Evolutionary conservation across 1,140 invertebrate genomes (phyloP).

Genomic region (Ruditapes philippinarum): DNA sequence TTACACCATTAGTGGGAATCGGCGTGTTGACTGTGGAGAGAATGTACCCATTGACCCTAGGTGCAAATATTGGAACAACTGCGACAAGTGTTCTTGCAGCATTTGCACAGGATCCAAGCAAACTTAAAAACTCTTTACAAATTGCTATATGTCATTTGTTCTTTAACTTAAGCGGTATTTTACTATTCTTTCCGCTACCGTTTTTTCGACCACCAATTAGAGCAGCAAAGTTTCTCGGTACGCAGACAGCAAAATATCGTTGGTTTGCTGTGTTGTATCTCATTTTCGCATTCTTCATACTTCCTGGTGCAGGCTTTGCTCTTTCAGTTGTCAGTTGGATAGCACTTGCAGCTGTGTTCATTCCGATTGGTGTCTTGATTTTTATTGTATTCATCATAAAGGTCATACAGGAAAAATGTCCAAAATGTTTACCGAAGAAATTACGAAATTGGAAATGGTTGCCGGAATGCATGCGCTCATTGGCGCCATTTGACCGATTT

Average conservation of each 20-base stretch:
- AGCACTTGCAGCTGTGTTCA: conserved; percentile 76
- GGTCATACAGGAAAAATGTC: conserved; percentile 76
- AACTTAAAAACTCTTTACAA: conserved; percentile 79
- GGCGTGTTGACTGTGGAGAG: conserved; percentile 89
- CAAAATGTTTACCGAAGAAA: conserved; percentile 71
- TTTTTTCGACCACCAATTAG: conserved; percentile 88
- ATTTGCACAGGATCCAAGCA: conserved; percentile 74
- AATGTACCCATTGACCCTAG: conserved; percentile 89
- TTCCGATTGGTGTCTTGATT: conserved; percentile 73
- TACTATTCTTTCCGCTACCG: conserved; percentile 90
- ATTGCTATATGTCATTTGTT: conserved; percentile 83
- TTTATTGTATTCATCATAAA: conserved; percentile 78
- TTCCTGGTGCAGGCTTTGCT: conserved; percentile 87
- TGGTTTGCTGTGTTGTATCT: conserved; percentile 90
- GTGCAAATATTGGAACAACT: conserved; percentile 90
- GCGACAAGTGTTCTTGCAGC: conserved; percentile 89
- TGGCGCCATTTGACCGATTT: conserved; percentile 76
- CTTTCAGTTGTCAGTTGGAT: conserved; percentile 85
- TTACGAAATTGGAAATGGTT: conserved; percentile 81
- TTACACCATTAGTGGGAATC: conserved; percentile 89
- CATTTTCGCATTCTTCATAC: conserved; percentile 88
- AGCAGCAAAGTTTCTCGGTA: conserved; percentile 88
- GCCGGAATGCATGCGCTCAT: conserved; percentile 75
- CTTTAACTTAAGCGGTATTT: conserved; percentile 88
- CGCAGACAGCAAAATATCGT: conserved; percentile 88